These are phyloP conservation scores for Odontomachus brunneus DNA, from an alignment of 1,140 invertebrate species.

Conservation along the genomic window DNA sequence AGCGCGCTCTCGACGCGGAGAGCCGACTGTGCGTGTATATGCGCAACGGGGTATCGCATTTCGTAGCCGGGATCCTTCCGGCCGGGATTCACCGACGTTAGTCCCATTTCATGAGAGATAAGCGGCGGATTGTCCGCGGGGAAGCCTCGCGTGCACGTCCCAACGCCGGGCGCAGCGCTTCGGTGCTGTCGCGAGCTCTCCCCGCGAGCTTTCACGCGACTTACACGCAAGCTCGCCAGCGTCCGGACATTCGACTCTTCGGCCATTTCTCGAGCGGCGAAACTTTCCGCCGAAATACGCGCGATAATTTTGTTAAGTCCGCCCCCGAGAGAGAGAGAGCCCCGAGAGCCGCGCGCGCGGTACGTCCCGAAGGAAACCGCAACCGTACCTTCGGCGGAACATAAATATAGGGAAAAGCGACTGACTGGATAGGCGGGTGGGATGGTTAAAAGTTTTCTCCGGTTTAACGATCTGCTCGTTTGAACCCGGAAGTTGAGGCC, in stretches of 20 bases:
- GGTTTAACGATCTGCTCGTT: constrained; percentile 66
- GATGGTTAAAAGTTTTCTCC: constrained; percentile 70
- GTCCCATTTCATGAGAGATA: neutral
- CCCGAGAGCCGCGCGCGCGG: neutral
- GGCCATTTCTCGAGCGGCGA: neutral
- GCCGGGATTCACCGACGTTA: neutral
- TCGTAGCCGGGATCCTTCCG: neutral
- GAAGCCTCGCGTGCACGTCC: neutral
- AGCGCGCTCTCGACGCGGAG: constrained; percentile 17
- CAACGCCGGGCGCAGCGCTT: neutral
- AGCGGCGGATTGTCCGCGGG: neutral
- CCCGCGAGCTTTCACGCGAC: neutral
- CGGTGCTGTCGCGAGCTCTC: too few species aligned
- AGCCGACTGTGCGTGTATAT: constrained; percentile 20
- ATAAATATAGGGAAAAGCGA: constrained; percentile 62
- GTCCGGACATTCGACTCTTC: neutral
- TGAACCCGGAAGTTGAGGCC: constrained; percentile 44
- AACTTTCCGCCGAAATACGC: constrained; percentile 52
- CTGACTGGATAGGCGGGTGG: constrained; percentile 35
- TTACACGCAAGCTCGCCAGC: neutral
- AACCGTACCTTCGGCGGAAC: constrained; percentile 19
- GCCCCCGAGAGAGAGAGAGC: neutral
- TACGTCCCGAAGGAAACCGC: constrained; percentile 47
- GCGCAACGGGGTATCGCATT: neutral
- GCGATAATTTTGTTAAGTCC: constrained; percentile 58